Evolutionary conservation across 2,797 vertebrate species (phyloP), one percentile per base, ranked within the genome.

Genomic region (Natrix natrix): DNA sequence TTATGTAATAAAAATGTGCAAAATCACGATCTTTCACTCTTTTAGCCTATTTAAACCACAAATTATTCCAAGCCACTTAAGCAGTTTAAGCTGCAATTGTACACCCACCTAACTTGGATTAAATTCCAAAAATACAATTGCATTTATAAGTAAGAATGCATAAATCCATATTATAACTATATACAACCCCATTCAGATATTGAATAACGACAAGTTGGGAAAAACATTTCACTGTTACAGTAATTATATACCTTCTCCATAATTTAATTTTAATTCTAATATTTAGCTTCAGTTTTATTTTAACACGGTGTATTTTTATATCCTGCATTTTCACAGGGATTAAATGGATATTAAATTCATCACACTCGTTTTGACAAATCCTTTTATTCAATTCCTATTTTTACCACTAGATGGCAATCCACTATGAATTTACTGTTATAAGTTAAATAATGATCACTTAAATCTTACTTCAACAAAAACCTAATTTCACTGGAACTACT

Each of bases 321-420:
- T 52, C 26, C 4, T 74, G 87, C 60, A 48, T 89, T 88, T 86
- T 89, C 26, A 24, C 83, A 54, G 59, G 32, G 83, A 93, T 59
- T 11, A 91, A 63, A 54, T 26, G 14, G 48, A 74, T 32, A 22
- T 37, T 59, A 8, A 10, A 6, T 17, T 86, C 10, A 52, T 28
- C 22, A 12, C 28, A 4, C 12, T 8, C 13, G 8, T 26, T 88
- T 88, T 88, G n/a, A 88, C 28, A 24, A n/a, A 24, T 55, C 86
- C 92, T 14, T 83, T 61, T 91, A 61, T 91, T 92, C 60, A 92
- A 83, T 94, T 96, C 93, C 89, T 93, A 66, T 56, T 26, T 87
- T 90, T 17, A 93, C 96, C 97, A 96, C 97, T 97, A 97, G 97
- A 94, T 96, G 97, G 97, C 97, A 97, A 95, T 94, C 95, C 89